Evolutionary conservation across 2,797 vertebrate species (phyloP), one percentile per base, ranked within the genome.

Genomic region (Notolabrus celidotus): DNA sequence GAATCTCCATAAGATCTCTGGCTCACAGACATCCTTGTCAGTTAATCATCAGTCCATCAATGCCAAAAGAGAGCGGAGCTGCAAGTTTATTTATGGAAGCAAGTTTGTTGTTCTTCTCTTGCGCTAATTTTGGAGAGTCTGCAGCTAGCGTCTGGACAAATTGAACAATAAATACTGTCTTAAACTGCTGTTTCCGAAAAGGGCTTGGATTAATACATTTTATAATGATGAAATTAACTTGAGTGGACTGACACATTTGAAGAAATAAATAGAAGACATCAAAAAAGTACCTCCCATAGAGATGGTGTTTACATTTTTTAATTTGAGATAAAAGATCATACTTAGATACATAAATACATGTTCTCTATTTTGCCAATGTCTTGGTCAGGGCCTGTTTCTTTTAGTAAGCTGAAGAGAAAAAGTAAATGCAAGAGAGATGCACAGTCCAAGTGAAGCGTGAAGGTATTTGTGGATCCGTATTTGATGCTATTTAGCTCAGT

Each of bases 1-100:
- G 42, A 73, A 62, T 72, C 54, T 49, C 39, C 29, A 47, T 67
- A 79, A 38, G 17, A 57, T 71, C 47, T 74, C 33, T 47, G 23
- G 31, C 34, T 67, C 22, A 57, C 59, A 82, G 20, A 74, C 75
- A 58, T 75, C 41, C 8, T 50, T 59, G 51, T 65, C 50, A 80
- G 59, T 80, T 76, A 84, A 86, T 83, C 75, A 58, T 78, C 25
- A 70, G 36, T 57, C 76, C 57, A 64, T 85, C 73, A 83, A 46
- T 72, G 69, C 70, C 66, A 79, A 8, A 54, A 66, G 46, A 11
- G 58, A 74, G 45, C 23, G 46, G 22, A 70, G 61, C 61, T 60
- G 50, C 63, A 49, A 58, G 42, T 50, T 36, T 85, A 82, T 88
- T 83, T 84, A 82, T 86, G 87, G 78, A 67, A 33, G 51, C 53